Conservation (phyloP, 1,140 invertebrate species). For the Lepidurus apus region DNA sequence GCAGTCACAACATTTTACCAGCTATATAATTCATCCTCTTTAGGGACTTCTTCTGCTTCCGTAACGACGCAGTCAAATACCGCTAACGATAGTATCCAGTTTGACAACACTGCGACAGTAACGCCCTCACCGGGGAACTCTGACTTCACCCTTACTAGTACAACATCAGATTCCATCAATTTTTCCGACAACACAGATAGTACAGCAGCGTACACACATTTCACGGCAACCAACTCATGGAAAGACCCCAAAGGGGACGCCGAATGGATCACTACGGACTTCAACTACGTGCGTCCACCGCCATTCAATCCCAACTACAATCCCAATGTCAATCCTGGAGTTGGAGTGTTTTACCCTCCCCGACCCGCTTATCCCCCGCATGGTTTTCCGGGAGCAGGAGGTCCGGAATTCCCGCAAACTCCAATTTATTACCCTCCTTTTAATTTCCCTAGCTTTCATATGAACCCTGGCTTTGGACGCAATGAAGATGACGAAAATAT, state of each 20-base stretch:
- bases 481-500: neutral
- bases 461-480: neutral
- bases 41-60: neutral
- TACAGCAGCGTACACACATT: neutral
- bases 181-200: neutral
- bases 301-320: neutral
- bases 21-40: neutral
- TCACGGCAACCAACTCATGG: neutral
- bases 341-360: neutral
- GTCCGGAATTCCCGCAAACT: neutral
- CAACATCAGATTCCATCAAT: neutral
- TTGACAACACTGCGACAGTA: neutral
- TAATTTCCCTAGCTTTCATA: neutral
- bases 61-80: neutral
- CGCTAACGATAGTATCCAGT: neutral
- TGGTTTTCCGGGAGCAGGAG: constrained; percentile 6
- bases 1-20: neutral
- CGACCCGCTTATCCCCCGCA: neutral
- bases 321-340: neutral
- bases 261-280: constrained; percentile 32
- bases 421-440: neutral
- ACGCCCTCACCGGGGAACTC: neutral
- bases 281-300: too few species aligned
- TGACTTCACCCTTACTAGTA: neutral
- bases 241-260: constrained; percentile 26